Evolutionary conservation across 2,797 vertebrate genomes (phyloP).

Genomic region (Loris lydekkerianus): DNA sequence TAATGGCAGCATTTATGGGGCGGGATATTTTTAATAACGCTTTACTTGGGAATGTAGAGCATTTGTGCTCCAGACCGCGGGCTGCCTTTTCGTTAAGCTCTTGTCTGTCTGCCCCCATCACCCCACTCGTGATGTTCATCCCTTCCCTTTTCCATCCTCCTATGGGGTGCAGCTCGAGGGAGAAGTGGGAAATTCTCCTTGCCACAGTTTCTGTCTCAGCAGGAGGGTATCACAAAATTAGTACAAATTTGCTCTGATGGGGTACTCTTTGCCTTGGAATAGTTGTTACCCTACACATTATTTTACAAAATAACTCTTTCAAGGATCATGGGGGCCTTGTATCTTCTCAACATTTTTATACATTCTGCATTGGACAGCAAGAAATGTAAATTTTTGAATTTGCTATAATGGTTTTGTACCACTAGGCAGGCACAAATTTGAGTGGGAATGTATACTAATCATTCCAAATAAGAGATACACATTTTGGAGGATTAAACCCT

Average conservation of each 20-base stretch:
- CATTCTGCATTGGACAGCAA: slow-evolving; percentile 59
- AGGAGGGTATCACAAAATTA: slow-evolving; percentile 70
- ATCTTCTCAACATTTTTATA: slow-evolving; percentile 78
- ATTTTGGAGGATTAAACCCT: slow-evolving; percentile 80
- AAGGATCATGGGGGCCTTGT: slow-evolving; percentile 60
- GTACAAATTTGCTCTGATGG: slow-evolving; percentile 67
- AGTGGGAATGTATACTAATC: slow-evolving; percentile 65
- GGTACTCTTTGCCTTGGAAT: slow-evolving; percentile 74
- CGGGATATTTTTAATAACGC: slow-evolving; percentile 86
- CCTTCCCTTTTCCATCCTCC: background rate
- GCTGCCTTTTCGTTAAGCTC: slow-evolving; percentile 68
- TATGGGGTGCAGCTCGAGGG: slow-evolving; percentile 28
- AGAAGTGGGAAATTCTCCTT: slow-evolving; percentile 72
- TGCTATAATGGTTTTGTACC: slow-evolving; percentile 65
- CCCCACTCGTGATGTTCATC: background rate
- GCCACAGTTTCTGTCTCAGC: slow-evolving; percentile 71
- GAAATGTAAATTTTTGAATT: slow-evolving; percentile 76
- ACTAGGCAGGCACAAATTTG: slow-evolving; percentile 54
- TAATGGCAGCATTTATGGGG: slow-evolving; percentile 85
- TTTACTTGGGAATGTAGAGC: slow-evolving; percentile 80
- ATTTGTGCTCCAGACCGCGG: slow-evolving; percentile 66
- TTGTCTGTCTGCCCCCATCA: background rate
- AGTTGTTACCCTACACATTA: slow-evolving; percentile 61
- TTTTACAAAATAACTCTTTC: slow-evolving; percentile 77
- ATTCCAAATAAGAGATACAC: slow-evolving; percentile 78